Percentiles rank a stretch among this genome's conserved stretches.
phyloP scores from a whole-genome alignment of 2,888 invertebrate species.

The Pristionchus mayeri region DNA sequence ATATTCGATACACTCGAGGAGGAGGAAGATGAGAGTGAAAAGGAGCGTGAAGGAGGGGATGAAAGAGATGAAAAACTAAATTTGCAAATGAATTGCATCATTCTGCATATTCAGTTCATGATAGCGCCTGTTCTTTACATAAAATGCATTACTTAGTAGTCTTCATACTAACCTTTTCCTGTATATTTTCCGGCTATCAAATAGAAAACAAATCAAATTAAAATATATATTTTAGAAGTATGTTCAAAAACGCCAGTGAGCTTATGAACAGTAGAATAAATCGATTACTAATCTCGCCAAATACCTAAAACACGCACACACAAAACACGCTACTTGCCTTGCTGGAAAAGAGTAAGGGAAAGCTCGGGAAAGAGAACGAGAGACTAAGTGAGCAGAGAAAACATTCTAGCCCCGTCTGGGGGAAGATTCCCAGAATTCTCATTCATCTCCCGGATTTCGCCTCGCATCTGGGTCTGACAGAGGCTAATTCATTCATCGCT shows the following conservation, averaged over 20 bases:
- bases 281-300: too few relatives aligned
- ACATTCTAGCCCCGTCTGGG: conserved; percentile 10
- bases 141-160: too few relatives aligned
- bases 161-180: neutral
- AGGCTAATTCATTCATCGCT: neutral
- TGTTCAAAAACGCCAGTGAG: too few relatives aligned
- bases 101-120: too few relatives aligned
- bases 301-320: neutral
- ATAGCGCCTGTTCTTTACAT: too few relatives aligned
- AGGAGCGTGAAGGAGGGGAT: neutral
- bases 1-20: neutral
- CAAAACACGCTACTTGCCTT: neutral
- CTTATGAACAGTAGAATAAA: too few relatives aligned
- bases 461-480: neutral
- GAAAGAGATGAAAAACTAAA: neutral
- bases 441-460: conserved; percentile 27
- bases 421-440: neutral
- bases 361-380: neutral
- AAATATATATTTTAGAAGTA: too few relatives aligned
- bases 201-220: too few relatives aligned
- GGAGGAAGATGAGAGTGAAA: neutral
- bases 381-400: neutral
- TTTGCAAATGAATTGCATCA: neutral
- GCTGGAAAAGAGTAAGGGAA: neutral
- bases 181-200: neutral